A percentile compares a stretch with the other conserved stretches of the same genome.
Conservation (phyloP, 2,113 vertebrate genomes). For the Andinoacara biseriatus region DNA sequence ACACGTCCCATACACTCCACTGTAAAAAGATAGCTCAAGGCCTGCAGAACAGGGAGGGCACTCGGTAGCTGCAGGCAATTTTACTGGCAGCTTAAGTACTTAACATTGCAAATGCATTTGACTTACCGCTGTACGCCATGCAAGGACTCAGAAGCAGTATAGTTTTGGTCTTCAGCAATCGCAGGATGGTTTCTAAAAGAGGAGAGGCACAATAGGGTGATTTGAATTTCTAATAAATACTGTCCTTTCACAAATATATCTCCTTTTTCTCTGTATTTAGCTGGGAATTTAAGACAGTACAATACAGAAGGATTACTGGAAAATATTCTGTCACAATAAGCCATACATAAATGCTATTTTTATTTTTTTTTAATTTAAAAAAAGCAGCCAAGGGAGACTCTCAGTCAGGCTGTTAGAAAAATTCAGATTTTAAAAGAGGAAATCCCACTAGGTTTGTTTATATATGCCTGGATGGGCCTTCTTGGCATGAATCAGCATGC, state of each 20-base stretch:
- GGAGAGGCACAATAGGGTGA: slow-evolving; percentile 17
- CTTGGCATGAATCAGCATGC: slow-evolving; percentile 46
- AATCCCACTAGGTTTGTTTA: slow-evolving; percentile 41
- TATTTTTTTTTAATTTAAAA: neutral
- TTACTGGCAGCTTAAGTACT: neutral
- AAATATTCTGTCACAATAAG: slow-evolving; percentile 4
- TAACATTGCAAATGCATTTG: neutral
- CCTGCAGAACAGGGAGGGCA: slow-evolving; percentile 74
- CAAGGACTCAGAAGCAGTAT: slow-evolving; percentile 90
- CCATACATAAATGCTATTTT: slow-evolving; percentile 22
- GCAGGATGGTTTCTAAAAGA: slow-evolving; percentile 87
- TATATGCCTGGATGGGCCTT: slow-evolving; percentile 34
- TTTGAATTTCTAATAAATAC: slow-evolving; percentile 29
- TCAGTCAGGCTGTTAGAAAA: neutral
- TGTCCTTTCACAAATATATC: neutral
- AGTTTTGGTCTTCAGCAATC: slow-evolving; percentile 86
- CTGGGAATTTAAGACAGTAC: slow-evolving; percentile 3
- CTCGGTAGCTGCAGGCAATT: neutral
- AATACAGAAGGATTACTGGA: neutral
- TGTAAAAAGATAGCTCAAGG: slow-evolving; percentile 94
- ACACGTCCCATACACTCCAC: slow-evolving; percentile 95
- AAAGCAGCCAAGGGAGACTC: slow-evolving; percentile 19
- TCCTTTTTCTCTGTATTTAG: neutral
- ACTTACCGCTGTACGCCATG: slow-evolving; percentile 94
- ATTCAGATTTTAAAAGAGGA: slow-evolving; percentile 23